phyloP scores from a whole-genome alignment of 2,797 vertebrate species.

The Manis crassicaudata region DNA sequence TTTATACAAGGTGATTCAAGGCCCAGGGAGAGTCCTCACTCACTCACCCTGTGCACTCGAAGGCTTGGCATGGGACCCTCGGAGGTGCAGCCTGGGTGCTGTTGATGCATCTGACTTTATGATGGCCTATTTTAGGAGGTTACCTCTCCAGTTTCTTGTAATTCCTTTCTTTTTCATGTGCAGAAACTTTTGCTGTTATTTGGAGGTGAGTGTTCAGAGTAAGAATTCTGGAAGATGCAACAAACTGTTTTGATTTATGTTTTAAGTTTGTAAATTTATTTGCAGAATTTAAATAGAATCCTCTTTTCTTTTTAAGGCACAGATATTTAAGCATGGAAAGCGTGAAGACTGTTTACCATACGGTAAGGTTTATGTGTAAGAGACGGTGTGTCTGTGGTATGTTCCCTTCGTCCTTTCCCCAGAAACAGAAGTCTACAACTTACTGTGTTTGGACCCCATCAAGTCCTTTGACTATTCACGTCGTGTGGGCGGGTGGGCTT shows the following conservation, averaged over 20 bases:
- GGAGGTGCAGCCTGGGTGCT: no score
- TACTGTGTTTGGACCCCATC: not conserved
- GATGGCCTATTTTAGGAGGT: not conserved
- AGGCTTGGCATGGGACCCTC: no score
- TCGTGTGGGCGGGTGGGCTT: not conserved
- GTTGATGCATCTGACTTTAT: accelerated
- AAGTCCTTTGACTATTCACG: not conserved
- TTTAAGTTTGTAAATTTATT: conserved; percentile 35
- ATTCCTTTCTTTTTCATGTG: not conserved
- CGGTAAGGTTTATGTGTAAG: conserved; percentile 86
- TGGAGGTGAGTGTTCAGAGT: not conserved
- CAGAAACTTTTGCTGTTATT: not conserved
- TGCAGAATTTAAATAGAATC: conserved; percentile 25
- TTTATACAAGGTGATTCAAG: not conserved
- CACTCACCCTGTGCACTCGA: no score
- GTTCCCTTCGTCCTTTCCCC: no score
- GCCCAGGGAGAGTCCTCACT: accelerated
- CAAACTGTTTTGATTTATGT: not conserved
- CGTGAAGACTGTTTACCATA: conserved; percentile 95
- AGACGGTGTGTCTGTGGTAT: not conserved
- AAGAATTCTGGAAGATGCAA: not conserved
- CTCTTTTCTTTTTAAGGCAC: conserved; percentile 88
- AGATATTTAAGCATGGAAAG: conserved; percentile 98
- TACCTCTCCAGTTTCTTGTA: not conserved
- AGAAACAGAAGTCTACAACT: not conserved